Evolutionary conservation across 2,797 vertebrate species (phyloP).

Genomic region (Amblyopsis hoosieri): DNA sequence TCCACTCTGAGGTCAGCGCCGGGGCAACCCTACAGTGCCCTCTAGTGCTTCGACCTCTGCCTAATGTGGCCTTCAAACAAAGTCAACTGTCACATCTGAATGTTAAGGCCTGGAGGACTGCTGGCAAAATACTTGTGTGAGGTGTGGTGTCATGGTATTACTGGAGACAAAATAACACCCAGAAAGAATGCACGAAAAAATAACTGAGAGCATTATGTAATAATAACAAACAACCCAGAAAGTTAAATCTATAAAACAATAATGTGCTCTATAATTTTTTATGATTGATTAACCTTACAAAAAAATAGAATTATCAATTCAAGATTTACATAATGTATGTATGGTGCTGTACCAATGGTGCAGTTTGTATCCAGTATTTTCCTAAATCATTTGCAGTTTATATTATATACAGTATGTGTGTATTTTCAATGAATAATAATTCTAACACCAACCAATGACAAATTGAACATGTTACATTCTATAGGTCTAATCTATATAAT

Average conservation of each 20-base stretch:
- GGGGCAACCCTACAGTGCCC: constrained; percentile 88
- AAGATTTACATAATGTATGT: constrained; percentile 28
- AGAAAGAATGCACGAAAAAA: neutral
- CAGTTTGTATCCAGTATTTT: constrained; percentile 12
- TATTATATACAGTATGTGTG: constrained; percentile 25
- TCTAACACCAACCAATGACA: constrained; percentile 24
- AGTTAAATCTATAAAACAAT: neutral
- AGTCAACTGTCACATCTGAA: constrained; percentile 19
- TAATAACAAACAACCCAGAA: neutral
- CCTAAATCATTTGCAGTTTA: too few relatives aligned
- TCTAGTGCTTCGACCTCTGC: constrained; percentile 82
- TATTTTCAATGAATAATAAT: constrained; percentile 25
- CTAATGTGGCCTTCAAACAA: constrained; percentile 21
- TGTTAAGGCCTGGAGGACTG: neutral
- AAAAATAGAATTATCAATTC: constrained; percentile 3
- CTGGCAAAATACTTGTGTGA: too few relatives aligned
- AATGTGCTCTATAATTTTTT: neutral
- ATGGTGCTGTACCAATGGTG: constrained; percentile 8
- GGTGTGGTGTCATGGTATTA: too few relatives aligned
- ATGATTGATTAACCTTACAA: constrained; percentile 21
- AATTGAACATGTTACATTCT: constrained; percentile 44
- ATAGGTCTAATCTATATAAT: constrained; percentile 46
- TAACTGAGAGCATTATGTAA: neutral
- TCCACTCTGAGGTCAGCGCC: constrained; percentile 80
- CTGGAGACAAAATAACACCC: too few relatives aligned